These are phyloP conservation scores for Stomatorhinus ivindoensis DNA, from an alignment of 2,113 vertebrate genomes.

Conservation along the genomic window DNA sequence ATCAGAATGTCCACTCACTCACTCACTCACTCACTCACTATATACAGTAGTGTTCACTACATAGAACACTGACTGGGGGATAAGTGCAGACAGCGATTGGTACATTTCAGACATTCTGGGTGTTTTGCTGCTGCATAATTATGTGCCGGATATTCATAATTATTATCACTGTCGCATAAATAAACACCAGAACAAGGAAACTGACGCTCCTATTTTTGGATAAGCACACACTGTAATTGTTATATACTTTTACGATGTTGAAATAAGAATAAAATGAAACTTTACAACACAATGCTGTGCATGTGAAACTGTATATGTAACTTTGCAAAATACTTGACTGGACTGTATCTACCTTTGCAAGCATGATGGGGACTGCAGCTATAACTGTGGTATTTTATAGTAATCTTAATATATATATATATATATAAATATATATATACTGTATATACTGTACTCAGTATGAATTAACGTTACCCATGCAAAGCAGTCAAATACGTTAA, in stretches of 20 bases:
- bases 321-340: background rate
- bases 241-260: background rate
- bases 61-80: background rate
- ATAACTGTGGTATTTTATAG: background rate
- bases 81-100: background rate
- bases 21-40: background rate
- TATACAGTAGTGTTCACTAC: background rate
- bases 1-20: background rate
- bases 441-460: background rate
- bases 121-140: background rate
- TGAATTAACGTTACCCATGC: background rate
- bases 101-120: background rate
- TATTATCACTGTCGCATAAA: background rate
- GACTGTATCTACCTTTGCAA: background rate
- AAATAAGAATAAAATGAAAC: background rate
- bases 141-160: background rate
- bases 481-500: background rate
- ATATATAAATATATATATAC: too few species aligned
- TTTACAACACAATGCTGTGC: too few species aligned
- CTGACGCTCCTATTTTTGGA: background rate
- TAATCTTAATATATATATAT: too few species aligned
- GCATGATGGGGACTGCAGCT: background rate
- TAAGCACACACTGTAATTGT: background rate
- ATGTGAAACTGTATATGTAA: background rate
- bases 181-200: background rate